These are phyloP conservation scores for Microctonus aethiopoides DNA, from an alignment of 2,888 invertebrate genomes.

Conservation along the genomic window DNA sequence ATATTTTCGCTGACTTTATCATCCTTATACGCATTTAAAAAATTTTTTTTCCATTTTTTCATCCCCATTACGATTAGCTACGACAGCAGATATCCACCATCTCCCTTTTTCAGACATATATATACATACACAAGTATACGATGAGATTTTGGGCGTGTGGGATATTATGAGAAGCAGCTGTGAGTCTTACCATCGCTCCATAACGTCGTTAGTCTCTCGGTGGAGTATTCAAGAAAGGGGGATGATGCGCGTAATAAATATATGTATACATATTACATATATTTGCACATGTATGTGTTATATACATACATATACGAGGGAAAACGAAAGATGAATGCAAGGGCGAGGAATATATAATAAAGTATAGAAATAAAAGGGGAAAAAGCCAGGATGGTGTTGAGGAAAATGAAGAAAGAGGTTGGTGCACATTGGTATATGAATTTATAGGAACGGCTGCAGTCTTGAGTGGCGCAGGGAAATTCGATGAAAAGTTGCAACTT, in stretches of 20 bases:
- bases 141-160: background rate
- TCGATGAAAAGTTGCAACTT: conserved; percentile 42
- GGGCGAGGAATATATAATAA: background rate
- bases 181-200: background rate
- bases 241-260: background rate
- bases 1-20: background rate
- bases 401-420: conserved; percentile 3
- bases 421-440: conserved; percentile 28
- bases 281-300: background rate
- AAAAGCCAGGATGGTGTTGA: background rate
- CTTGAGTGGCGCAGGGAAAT: conserved; percentile 37
- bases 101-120: background rate
- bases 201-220: background rate
- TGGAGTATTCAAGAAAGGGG: background rate
- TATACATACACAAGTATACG: background rate
- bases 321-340: background rate
- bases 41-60: background rate
- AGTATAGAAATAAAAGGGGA: too few species aligned
- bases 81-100: background rate
- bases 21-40: background rate
- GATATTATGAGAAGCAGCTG: background rate
- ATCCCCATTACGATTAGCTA: background rate
- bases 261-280: background rate
- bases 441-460: conserved; percentile 30
- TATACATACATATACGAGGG: too few species aligned